Percentiles rank a stretch among this genome's conserved stretches.
Evolutionary conservation across 2,888 invertebrate species (phyloP).

Genomic region (Drosophila demipolita): DNA sequence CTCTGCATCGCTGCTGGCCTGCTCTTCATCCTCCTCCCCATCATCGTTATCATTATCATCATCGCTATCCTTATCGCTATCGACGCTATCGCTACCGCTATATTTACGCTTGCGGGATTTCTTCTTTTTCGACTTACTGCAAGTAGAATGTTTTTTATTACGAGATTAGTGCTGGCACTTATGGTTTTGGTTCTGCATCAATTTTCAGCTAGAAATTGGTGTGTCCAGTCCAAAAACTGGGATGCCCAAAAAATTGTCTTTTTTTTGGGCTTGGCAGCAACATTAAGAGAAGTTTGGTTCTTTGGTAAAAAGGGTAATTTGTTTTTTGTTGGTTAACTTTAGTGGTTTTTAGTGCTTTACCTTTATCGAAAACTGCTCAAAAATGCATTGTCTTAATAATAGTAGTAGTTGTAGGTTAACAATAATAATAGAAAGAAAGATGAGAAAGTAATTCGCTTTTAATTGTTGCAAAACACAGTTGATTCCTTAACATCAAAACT

Average conservation of each 20-base stretch:
- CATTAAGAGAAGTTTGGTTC: constrained; percentile 32
- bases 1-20: constrained; percentile 83
- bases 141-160: constrained; percentile 62
- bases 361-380: constrained; percentile 84
- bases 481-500: constrained; percentile 50
- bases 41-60: constrained; percentile 62
- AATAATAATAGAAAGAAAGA: constrained; percentile 84
- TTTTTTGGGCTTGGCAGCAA: constrained; percentile 33
- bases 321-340: constrained; percentile 54
- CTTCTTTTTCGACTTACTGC: constrained; percentile 86
- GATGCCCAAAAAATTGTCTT: constrained; percentile 7
- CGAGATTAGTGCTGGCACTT: constrained; percentile 20
- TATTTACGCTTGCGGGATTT: constrained; percentile 86
- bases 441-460: constrained; percentile 84
- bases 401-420: constrained; percentile 71
- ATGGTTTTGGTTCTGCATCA: neutral
- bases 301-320: constrained; percentile 6
- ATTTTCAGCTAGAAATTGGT: constrained; percentile 19
- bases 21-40: neutral
- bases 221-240: constrained; percentile 31
- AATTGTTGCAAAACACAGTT: constrained; percentile 80
- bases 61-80: constrained; percentile 84
- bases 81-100: constrained; percentile 85
- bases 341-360: constrained; percentile 83
- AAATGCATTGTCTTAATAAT: constrained; percentile 84